A percentile compares a stretch with the other conserved stretches of the same genome.
These are phyloP conservation scores for Diabrotica virgifera DNA, from an alignment of 1,140 invertebrate genomes.

Conservation along the genomic window DNA sequence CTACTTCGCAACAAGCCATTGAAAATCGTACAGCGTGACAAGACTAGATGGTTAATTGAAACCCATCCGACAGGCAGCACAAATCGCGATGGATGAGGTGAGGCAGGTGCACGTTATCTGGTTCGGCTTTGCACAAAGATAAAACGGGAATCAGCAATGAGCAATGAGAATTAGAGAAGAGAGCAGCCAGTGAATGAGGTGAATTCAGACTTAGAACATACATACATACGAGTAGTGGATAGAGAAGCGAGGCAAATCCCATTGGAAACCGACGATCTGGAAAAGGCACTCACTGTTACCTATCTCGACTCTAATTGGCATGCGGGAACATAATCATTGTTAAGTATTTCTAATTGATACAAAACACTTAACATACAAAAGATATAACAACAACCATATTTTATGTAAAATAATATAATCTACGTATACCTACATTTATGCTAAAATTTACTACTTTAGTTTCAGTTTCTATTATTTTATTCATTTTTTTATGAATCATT, in stretches of 20 bases:
- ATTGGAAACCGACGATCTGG: constrained; percentile 1
- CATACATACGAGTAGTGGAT: constrained; percentile 2
- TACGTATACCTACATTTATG: too few species aligned
- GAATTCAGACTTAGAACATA: constrained; percentile 31
- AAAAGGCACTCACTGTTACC: constrained; percentile 1
- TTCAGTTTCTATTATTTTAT: too few species aligned
- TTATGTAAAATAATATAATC: too few species aligned
- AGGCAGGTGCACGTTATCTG: constrained; percentile 39
- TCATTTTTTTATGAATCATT: too few species aligned
- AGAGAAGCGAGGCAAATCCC: not conserved
- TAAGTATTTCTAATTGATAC: not conserved
- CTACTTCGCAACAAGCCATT: constrained; percentile 6
- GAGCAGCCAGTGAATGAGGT: constrained; percentile 36
- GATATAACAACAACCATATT: too few species aligned
- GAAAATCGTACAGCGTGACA: constrained; percentile 17
- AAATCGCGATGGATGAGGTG: constrained; percentile 30
- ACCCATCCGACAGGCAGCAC: constrained; percentile 33
- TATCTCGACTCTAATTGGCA: not conserved
- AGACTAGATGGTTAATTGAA: constrained; percentile 41
- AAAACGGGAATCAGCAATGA: constrained; percentile 44
- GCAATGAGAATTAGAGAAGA: constrained; percentile 43
- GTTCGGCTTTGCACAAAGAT: constrained; percentile 44
- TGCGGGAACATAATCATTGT: not conserved
- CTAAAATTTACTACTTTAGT: too few species aligned
- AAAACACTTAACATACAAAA: too few species aligned